Conservation (phyloP, 64 coral and sea anemone species). For the Dendronephthya gigantea region DNA sequence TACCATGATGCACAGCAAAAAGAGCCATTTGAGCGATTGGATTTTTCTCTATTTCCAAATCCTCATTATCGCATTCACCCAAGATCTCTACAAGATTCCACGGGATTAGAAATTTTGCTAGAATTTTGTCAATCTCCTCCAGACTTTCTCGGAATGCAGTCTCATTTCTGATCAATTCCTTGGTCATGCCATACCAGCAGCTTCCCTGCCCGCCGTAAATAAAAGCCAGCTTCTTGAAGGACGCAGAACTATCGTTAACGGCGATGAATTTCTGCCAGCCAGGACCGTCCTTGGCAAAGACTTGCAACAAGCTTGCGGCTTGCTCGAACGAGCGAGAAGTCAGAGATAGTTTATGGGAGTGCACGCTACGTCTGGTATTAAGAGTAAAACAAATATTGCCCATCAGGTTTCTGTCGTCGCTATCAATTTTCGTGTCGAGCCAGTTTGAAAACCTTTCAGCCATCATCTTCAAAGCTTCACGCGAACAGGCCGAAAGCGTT, state of each 20-base stretch:
- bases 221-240: slow-evolving; percentile 26
- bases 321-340: slow-evolving; percentile 18
- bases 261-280: slow-evolving; percentile 27
- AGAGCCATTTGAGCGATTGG: slow-evolving; percentile 43
- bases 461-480: slow-evolving; percentile 17
- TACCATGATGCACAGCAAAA: slow-evolving; percentile 67
- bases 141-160: slow-evolving; percentile 40
- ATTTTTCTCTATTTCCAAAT: slow-evolving; percentile 27
- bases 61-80: slow-evolving; percentile 24
- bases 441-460: slow-evolving; percentile 17
- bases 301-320: neutral
- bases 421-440: neutral
- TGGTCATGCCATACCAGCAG: slow-evolving; percentile 59
- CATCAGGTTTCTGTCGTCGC: neutral
- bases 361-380: slow-evolving; percentile 21
- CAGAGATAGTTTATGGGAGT: slow-evolving; percentile 28
- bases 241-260: neutral
- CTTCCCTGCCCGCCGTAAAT: slow-evolving; percentile 72
- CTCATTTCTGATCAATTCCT: slow-evolving; percentile 44
- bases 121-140: slow-evolving; percentile 13
- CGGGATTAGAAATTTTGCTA: neutral
- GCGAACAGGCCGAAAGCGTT: slow-evolving; percentile 25
- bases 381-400: slow-evolving; percentile 42
- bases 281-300: neutral
- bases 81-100: slow-evolving; percentile 42